Evolutionary conservation across 1,140 invertebrate species (phyloP).

Genomic region (Eurosta solidaginis): DNA sequence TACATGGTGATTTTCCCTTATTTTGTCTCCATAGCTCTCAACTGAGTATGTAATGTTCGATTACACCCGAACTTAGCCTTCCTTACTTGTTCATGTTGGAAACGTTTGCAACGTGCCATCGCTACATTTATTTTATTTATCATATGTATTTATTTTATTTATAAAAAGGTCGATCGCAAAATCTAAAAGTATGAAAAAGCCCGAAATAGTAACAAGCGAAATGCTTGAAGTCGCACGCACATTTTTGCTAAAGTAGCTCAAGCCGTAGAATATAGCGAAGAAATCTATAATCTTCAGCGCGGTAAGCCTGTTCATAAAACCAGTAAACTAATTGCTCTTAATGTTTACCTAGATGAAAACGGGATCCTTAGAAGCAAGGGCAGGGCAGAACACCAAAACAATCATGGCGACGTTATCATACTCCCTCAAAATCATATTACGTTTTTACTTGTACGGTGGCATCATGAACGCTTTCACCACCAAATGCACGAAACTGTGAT

Average conservation of each 20-base stretch:
- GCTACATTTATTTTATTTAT: constrained; percentile 13
- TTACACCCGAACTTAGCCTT: too few relatives aligned
- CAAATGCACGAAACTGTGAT: constrained; percentile 19
- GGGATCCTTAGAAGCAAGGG: neutral
- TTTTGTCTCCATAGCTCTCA: too few relatives aligned
- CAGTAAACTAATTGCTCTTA: constrained; percentile 4
- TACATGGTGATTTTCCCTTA: too few relatives aligned
- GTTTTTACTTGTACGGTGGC: constrained; percentile 47
- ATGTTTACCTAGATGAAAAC: constrained; percentile 30
- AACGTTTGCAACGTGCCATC: neutral
- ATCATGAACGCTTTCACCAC: constrained; percentile 37
- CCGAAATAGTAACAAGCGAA: neutral
- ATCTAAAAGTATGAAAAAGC: neutral
- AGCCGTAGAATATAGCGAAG: neutral
- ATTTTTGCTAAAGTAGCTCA: neutral
- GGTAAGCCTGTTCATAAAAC: neutral
- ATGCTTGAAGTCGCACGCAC: neutral
- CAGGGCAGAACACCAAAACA: neutral
- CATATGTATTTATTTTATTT: too few relatives aligned
- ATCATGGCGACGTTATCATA: constrained; percentile 2
- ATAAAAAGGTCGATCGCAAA: neutral
- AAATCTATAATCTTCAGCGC: neutral
- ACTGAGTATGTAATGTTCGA: too few relatives aligned
- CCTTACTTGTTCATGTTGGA: constrained; percentile 25
- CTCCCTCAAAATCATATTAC: constrained; percentile 44